phyloP scores from a whole-genome alignment of 2,113 vertebrate genomes.

The Chaetodon trifascialis region DNA sequence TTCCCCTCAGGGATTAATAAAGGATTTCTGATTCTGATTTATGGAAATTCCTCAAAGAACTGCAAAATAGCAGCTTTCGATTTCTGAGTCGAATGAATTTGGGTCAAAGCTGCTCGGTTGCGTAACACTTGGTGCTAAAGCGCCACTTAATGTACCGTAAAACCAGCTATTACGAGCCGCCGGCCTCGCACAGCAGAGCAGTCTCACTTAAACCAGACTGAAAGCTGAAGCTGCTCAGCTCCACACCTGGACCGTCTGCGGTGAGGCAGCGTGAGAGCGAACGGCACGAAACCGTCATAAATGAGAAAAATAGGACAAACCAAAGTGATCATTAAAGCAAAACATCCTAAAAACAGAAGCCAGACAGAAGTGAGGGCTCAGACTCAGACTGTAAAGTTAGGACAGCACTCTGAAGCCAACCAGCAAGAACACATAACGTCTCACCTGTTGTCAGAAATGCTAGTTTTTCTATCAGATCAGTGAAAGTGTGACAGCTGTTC shows the following conservation, averaged over 20 bases:
- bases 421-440: not conserved
- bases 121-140: not conserved
- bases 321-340: conserved; percentile 6
- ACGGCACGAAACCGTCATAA: not conserved
- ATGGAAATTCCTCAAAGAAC: conserved; percentile 47
- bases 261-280: not conserved
- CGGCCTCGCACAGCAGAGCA: not conserved
- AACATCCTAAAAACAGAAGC: not conserved
- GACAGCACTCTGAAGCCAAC: not conserved
- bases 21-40: too few species aligned
- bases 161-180: conserved; percentile 26
- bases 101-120: not conserved
- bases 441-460: not conserved
- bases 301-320: not conserved
- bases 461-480: not conserved
- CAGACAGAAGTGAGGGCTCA: not conserved
- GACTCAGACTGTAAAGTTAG: not conserved
- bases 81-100: conserved; percentile 20
- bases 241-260: conserved; percentile 21
- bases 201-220: not conserved
- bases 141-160: conserved; percentile 13
- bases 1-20: too few species aligned
- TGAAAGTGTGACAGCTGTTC: too few species aligned
- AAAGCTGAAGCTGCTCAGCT: not conserved
- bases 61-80: conserved; percentile 20